A percentile compares a stretch with the other conserved stretches of the same genome.
Conservation (phyloP, 2,888 invertebrate species). For the Rhamnusium bicolor region DNA sequence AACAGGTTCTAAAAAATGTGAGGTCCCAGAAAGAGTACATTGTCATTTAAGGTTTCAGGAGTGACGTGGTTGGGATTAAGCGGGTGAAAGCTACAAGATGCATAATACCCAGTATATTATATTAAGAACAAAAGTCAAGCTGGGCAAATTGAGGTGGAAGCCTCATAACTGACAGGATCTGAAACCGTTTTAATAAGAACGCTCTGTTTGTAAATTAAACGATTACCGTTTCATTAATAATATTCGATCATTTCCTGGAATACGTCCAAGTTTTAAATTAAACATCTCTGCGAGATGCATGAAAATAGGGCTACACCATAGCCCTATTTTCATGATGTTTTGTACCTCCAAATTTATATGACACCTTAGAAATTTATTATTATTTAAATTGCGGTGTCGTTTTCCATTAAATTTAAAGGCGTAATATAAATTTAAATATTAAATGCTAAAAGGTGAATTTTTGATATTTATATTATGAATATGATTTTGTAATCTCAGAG, state of each 20-base stretch:
- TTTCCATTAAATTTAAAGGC: neutral
- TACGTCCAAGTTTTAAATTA: neutral
- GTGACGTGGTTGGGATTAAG: no score
- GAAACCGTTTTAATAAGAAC: neutral
- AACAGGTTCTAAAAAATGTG: no score
- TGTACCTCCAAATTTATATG: neutral
- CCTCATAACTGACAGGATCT: neutral
- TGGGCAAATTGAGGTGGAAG: neutral
- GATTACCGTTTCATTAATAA: neutral
- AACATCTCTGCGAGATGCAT: neutral
- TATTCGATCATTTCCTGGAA: neutral
- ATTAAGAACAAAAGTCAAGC: neutral
- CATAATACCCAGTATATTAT: neutral
- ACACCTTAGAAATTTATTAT: neutral
- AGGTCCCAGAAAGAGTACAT: no score
- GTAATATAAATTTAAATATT: neutral
- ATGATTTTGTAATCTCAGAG: neutral
- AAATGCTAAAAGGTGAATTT: neutral
- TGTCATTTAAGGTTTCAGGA: no score
- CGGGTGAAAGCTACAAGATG: no score
- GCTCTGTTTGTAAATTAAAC: neutral
- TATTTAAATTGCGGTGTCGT: neutral
- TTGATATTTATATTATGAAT: no score
- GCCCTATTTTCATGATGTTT: neutral
- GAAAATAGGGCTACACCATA: neutral